Evolutionary conservation across 1,140 invertebrate genomes (phyloP).

Genomic region (Protaetia brevitarsis): DNA sequence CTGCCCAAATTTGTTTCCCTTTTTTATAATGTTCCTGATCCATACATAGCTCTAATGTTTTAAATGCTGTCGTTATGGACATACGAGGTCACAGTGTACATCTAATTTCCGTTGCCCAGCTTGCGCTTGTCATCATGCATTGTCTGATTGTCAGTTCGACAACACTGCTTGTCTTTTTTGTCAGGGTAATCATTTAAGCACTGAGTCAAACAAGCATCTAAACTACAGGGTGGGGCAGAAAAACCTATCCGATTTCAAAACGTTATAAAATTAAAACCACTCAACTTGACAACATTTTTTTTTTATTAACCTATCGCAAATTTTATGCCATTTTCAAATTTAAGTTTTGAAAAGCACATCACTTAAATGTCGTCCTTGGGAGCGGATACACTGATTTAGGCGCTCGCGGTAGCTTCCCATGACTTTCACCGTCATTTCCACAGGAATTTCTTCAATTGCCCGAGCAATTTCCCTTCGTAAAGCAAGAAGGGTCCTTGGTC

Average conservation of each 20-base stretch:
- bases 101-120: no score
- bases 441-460: conserved; percentile 18
- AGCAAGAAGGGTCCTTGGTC: not conserved
- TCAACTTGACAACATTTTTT: conserved; percentile 11
- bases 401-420: conserved; percentile 8
- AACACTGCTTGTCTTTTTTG: no score
- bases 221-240: conserved; percentile 17
- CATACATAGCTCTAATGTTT: no score
- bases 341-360: not conserved
- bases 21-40: no score
- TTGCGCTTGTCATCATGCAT: no score
- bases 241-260: conserved; percentile 19
- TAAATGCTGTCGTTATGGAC: no score
- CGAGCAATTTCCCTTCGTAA: conserved; percentile 18
- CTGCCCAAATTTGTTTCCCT: no score
- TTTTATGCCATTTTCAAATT: not conserved
- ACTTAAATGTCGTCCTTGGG: conserved; percentile 15
- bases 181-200: no score
- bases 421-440: conserved; percentile 18
- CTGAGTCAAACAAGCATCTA: no score
- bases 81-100: no score
- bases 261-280: conserved; percentile 15
- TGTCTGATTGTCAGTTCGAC: no score
- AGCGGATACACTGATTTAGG: conserved; percentile 18
- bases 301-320: conserved; percentile 7